Conservation (phyloP, 2,888 invertebrate species). For the Cactoblastis cactorum region DNA sequence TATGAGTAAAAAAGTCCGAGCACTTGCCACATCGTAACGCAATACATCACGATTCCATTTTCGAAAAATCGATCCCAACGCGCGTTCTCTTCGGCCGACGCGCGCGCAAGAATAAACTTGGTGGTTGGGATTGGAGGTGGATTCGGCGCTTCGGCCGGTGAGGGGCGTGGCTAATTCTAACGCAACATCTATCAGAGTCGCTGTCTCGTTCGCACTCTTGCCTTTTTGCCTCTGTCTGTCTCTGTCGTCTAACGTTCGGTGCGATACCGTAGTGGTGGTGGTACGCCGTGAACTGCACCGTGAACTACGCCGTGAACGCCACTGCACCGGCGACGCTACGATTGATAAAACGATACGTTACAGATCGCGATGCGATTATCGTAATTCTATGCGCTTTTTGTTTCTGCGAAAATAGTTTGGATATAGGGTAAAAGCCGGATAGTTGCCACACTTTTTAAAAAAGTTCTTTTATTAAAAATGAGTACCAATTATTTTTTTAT, state of each 20-base stretch:
- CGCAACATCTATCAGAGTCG: conserved; percentile 64
- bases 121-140: too few species aligned
- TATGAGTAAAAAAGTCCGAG: conserved; percentile 25
- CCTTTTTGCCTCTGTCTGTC: conserved; percentile 28
- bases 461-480: background rate
- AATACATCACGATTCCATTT: conserved; percentile 53
- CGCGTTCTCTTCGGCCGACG: conserved; percentile 64
- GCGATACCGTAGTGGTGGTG: conserved; percentile 66
- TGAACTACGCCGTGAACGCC: too few species aligned
- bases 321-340: conserved; percentile 53
- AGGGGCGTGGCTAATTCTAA: conserved; percentile 73
- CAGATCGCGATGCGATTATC: conserved; percentile 64
- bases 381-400: conserved; percentile 45
- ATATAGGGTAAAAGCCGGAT: background rate
- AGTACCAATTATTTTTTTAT: background rate
- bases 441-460: background rate
- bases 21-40: conserved; percentile 46
- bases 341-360: conserved; percentile 70
- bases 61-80: conserved; percentile 32
- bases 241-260: conserved; percentile 56
- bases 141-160: conserved; percentile 54
- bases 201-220: conserved; percentile 41
- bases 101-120: conserved; percentile 74
- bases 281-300: conserved; percentile 75
- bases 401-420: conserved; percentile 21